Percentiles rank a stretch among this genome's conserved stretches.
phyloP scores from a whole-genome alignment of 1,140 invertebrate species.

The Drosophila elegans region DNA sequence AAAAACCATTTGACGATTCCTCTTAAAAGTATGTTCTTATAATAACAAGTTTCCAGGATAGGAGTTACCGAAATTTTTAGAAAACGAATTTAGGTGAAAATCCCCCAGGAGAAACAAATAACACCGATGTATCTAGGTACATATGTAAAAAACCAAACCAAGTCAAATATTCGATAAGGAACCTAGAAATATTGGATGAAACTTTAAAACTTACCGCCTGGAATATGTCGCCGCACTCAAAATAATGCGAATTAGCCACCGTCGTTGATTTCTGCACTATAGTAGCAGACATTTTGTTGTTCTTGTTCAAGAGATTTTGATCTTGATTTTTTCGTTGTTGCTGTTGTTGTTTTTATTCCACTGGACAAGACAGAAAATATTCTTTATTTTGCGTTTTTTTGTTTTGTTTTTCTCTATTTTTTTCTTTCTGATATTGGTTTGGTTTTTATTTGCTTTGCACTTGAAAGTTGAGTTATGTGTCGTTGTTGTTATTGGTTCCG shows the following conservation, averaged over 20 bases:
- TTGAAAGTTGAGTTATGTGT: conserved; percentile 39
- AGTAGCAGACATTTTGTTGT: conserved; percentile 62
- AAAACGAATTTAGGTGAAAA: too few species aligned
- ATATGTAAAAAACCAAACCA: not conserved
- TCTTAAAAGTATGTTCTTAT: too few species aligned
- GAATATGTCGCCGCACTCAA: conserved; percentile 62
- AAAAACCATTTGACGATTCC: too few species aligned
- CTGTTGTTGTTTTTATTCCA: conserved; percentile 34
- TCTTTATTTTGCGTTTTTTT: conserved; percentile 36
- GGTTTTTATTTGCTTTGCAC: conserved; percentile 52
- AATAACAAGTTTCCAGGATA: too few species aligned
- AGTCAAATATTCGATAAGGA: too few species aligned
- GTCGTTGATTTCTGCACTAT: conserved; percentile 63
- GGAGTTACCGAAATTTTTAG: too few species aligned
- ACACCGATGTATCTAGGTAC: too few species aligned
- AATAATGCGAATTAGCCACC: conserved; percentile 59
- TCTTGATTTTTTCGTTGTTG: conserved; percentile 34
- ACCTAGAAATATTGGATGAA: not conserved
- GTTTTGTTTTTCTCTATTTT: conserved; percentile 30
- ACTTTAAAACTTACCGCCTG: conserved; percentile 57
- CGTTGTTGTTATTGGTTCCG: conserved; percentile 50
- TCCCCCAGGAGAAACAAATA: too few species aligned
- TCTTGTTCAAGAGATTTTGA: conserved; percentile 32
- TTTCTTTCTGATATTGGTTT: conserved; percentile 25
- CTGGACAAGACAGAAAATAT: conserved; percentile 45